These are phyloP conservation scores for Odontothrips loti DNA, from an alignment of 2,888 invertebrate genomes.

Conservation along the genomic window DNA sequence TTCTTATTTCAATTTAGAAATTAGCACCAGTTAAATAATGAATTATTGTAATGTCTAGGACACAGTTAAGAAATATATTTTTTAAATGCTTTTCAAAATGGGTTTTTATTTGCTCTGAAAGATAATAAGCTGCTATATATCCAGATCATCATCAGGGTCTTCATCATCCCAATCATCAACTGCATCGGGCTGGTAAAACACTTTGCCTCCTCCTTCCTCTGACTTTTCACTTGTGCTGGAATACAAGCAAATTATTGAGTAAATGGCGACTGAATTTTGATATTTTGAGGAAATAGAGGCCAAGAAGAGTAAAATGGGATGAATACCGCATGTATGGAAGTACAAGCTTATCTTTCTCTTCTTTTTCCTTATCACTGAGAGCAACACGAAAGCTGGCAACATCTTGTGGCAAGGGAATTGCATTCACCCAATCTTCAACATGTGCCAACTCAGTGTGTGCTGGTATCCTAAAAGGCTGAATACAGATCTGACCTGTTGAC, in stretches of 20 bases:
- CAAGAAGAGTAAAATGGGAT: neutral
- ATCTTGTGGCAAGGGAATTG: neutral
- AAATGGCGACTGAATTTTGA: neutral
- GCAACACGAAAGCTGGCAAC: conserved; percentile 41
- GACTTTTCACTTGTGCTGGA: conserved; percentile 19
- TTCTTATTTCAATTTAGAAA: too few relatives aligned
- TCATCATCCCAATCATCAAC: conserved; percentile 81
- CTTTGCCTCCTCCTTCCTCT: conserved; percentile 53
- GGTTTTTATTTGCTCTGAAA: neutral
- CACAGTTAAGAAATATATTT: neutral
- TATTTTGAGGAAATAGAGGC: neutral
- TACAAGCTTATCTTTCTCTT: conserved; percentile 56
- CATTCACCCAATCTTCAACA: neutral
- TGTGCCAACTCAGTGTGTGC: neutral
- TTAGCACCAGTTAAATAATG: too few relatives aligned
- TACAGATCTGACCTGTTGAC: neutral
- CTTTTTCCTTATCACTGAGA: conserved; percentile 57
- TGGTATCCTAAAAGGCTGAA: neutral
- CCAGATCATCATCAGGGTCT: conserved; percentile 81
- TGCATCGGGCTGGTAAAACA: conserved; percentile 71
- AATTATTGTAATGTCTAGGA: too few relatives aligned
- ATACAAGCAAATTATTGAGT: neutral
- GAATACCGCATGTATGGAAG: conserved; percentile 56
- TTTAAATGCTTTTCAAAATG: neutral
- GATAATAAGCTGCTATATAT: conserved; percentile 51